Evolutionary conservation across 2,888 invertebrate species (phyloP).

Genomic region (Brenthis hecate): DNA sequence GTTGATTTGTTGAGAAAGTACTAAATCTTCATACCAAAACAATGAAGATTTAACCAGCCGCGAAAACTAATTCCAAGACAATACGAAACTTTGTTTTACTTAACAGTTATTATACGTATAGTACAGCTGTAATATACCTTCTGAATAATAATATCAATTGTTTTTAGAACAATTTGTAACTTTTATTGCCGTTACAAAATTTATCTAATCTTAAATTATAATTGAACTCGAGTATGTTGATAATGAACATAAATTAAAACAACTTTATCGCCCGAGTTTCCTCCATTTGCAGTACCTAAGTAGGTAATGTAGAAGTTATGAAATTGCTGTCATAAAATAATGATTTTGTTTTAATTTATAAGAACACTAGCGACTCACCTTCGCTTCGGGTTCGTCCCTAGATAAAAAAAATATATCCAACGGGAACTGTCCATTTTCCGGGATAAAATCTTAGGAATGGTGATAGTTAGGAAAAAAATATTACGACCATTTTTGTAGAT

Average conservation of each 20-base stretch:
- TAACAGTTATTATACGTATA: slow-evolving; percentile 26
- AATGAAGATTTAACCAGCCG: slow-evolving; percentile 49
- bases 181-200: slow-evolving; percentile 13
- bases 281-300: too few species aligned
- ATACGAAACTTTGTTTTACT: slow-evolving; percentile 40
- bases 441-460: too few species aligned
- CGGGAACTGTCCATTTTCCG: too few species aligned
- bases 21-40: slow-evolving; percentile 49
- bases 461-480: too few species aligned
- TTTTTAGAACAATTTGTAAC: slow-evolving; percentile 7
- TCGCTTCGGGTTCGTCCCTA: too few species aligned
- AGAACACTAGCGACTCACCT: too few species aligned
- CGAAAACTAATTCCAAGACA: slow-evolving; percentile 50
- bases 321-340: too few species aligned
- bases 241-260: neutral
- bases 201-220: slow-evolving; percentile 17
- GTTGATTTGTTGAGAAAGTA: slow-evolving; percentile 44
- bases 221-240: slow-evolving; percentile 3
- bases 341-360: too few species aligned
- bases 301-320: neutral
- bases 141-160: neutral
- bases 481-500: too few species aligned
- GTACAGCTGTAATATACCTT: neutral
- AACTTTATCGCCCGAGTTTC: neutral
- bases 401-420: too few species aligned